These are phyloP conservation scores for Stegastes partitus DNA, from an alignment of 2,113 vertebrate genomes.

Conservation along the genomic window DNA sequence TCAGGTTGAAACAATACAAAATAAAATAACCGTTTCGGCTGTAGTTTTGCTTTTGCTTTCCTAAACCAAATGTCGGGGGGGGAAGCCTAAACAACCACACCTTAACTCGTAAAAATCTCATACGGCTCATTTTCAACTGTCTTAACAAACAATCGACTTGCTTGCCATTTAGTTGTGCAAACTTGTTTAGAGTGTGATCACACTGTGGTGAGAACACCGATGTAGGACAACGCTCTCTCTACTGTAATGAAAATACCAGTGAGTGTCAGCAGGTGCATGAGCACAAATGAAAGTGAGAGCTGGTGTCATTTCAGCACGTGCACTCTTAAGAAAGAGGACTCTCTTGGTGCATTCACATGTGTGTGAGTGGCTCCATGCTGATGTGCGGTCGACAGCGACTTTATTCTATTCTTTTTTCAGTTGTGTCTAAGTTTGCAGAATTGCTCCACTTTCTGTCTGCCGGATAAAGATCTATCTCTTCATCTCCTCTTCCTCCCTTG, in stretches of 20 bases:
- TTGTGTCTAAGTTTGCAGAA: slow-evolving; percentile 39
- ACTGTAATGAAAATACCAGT: slow-evolving; percentile 42
- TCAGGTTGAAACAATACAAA: not conserved
- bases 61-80: not conserved
- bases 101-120: not conserved
- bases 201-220: not conserved
- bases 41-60: not conserved
- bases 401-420: slow-evolving; percentile 7
- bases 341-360: not conserved
- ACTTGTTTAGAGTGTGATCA: slow-evolving; percentile 10
- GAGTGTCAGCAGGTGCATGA: slow-evolving; percentile 55
- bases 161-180: not conserved
- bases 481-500: slow-evolving; percentile 55
- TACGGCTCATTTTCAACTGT: not conserved
- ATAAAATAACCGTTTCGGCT: not conserved
- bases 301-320: slow-evolving; percentile 49
- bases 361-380: slow-evolving; percentile 15
- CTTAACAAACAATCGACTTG: not conserved
- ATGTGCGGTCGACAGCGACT: not conserved
- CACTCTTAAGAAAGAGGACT: not conserved
- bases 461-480: slow-evolving; percentile 52
- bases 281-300: slow-evolving; percentile 59
- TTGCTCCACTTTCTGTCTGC: slow-evolving; percentile 35
- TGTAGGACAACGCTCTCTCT: not conserved
- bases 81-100: not conserved